Conservation (phyloP, 2,113 vertebrate species). For the Merops nubicus region DNA sequence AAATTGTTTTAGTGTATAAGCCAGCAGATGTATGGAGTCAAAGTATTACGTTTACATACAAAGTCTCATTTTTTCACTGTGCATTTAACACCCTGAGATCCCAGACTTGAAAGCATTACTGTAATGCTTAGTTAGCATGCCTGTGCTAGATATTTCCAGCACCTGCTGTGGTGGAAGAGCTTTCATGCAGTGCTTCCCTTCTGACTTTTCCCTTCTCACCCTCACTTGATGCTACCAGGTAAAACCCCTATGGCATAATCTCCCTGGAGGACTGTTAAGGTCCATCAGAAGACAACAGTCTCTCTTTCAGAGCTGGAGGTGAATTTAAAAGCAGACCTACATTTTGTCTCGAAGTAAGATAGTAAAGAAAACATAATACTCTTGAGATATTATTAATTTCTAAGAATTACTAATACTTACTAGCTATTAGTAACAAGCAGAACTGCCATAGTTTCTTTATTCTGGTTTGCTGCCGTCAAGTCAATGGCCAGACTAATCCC, state of each 20-base stretch:
- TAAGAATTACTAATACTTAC: neutral
- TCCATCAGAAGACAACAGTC: neutral
- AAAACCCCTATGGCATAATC: neutral
- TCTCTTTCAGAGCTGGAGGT: neutral
- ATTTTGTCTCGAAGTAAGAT: neutral
- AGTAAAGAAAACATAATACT: neutral
- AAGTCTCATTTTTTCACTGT: neutral
- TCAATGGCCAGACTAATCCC: neutral
- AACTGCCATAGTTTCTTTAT: neutral
- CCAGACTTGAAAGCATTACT: neutral
- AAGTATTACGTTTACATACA: neutral
- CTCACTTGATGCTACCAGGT: neutral
- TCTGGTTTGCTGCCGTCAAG: neutral
- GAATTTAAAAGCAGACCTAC: neutral
- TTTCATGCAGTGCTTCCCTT: neutral
- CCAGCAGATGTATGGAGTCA: neutral
- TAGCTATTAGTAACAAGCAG: neutral
- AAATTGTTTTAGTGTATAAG: neutral
- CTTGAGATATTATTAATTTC: neutral
- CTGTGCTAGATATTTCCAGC: slow-evolving; percentile 14
- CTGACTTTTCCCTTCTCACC: neutral
- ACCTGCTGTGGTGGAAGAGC: neutral
- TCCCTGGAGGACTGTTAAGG: neutral
- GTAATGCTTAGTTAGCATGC: neutral
- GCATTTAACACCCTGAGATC: neutral